Evolutionary conservation across 2,888 invertebrate genomes (phyloP), one percentile per base, ranked within the genome.

Genomic region (Caenorhabditis sp.): DNA sequence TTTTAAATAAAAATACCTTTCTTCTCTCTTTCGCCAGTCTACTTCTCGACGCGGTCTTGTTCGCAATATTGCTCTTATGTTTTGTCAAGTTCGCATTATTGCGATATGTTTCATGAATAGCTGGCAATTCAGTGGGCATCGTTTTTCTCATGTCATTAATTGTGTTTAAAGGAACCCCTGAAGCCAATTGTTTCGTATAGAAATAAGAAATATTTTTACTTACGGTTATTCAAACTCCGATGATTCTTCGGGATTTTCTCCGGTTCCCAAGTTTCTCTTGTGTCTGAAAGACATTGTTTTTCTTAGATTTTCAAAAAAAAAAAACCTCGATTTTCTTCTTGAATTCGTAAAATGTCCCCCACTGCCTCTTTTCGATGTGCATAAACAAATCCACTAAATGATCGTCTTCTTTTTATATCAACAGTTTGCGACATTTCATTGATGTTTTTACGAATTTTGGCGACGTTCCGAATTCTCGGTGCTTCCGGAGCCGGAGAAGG

Each of bases 101-200:
- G 8, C 27, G 36, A 12, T 55, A 26, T 0, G 60, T 63, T 14
- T 66, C 37, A 1, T 62, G 58, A 8, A 71, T 71, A 4, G 10
- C 21, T 26, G 62, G 64, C 49, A 71, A 57, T 36, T 65, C 62
- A 23, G 36, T 21, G 0, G 70, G 37, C 58, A 71, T 63, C 12
- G 70, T 66, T 57, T 69, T 69, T 31, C 64, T 24, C 64, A 61
- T 65, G 26, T 64, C 64, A 24, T 69, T 69, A 8, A 70, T 54
- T 12, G 58, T 37, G n/a, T 58, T 64, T 1, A 26, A 10, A 24
- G 55, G 26, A 23, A 19, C 14, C 14, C 21, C 21, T 23, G 24
- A 50, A 50, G 8, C 10, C 5, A 51, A 51, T 51, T n/a, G 19
- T 14, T 19, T n/a, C 19, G 19, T 51, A n/a, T 51, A n/a, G 17